These are phyloP conservation scores for Eretmodus cyanostictus DNA, from an alignment of 2,113 vertebrate genomes.

Conservation along the genomic window DNA sequence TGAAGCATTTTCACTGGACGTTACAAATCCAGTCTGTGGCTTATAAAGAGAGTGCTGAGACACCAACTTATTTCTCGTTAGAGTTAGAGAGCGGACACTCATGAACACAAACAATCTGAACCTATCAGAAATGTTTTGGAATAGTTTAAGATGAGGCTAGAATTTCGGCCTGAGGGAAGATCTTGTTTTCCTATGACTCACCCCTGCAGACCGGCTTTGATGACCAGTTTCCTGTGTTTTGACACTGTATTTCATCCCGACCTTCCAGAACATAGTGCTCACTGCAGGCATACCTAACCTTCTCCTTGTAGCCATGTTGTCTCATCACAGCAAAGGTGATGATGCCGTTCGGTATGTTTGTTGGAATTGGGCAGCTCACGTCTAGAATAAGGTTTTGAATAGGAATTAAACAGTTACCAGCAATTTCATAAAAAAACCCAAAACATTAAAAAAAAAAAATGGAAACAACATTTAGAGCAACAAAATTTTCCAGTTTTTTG, in stretches of 20 bases:
- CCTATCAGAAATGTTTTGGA: background rate
- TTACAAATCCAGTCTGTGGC: background rate
- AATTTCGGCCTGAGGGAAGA: background rate
- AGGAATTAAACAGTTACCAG: background rate
- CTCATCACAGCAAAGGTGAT: constrained; percentile 74
- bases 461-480: background rate
- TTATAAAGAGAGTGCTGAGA: background rate
- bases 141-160: background rate
- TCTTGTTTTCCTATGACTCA: constrained; percentile 32
- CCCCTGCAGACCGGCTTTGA: constrained; percentile 78
- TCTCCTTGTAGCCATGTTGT: constrained; percentile 77
- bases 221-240: constrained; percentile 82
- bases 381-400: constrained; percentile 50
- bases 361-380: constrained; percentile 77
- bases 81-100: background rate
- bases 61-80: background rate
- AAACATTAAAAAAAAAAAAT: background rate
- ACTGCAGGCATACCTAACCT: constrained; percentile 78
- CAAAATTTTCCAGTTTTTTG: background rate
- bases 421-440: background rate
- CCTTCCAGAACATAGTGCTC: constrained; percentile 74
- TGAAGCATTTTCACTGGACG: background rate
- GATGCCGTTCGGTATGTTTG: constrained; percentile 76
- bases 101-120: background rate
- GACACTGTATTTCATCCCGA: constrained; percentile 69